These are phyloP conservation scores for Drosophila arizonae DNA, from an alignment of 1,140 invertebrate genomes.

Conservation along the genomic window DNA sequence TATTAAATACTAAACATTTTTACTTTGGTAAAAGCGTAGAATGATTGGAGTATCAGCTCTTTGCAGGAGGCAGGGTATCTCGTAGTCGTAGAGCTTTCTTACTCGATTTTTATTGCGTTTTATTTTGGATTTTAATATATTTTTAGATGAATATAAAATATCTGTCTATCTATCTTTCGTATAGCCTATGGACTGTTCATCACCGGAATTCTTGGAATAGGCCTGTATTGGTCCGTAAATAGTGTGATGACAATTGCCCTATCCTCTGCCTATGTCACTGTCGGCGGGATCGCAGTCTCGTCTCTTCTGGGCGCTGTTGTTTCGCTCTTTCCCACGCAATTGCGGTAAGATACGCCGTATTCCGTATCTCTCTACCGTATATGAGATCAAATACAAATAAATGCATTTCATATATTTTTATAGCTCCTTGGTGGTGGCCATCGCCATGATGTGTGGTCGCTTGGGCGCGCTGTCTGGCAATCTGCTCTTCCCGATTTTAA, in stretches of 20 bases:
- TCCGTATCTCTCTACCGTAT: no score
- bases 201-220: slow-evolving; percentile 72
- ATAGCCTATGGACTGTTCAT: slow-evolving; percentile 81
- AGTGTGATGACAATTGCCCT: slow-evolving; percentile 72
- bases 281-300: slow-evolving; percentile 67
- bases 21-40: no score
- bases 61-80: no score
- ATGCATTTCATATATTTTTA: background rate
- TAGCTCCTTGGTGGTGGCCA: slow-evolving; percentile 74
- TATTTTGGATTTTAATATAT: no score
- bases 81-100: no score
- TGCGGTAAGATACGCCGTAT: slow-evolving; percentile 51
- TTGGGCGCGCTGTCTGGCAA: slow-evolving; percentile 77
- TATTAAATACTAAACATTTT: no score
- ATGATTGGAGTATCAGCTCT: no score
- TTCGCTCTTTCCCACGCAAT: slow-evolving; percentile 73
- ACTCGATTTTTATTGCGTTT: no score
- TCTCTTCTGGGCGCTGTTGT: slow-evolving; percentile 73
- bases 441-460: slow-evolving; percentile 78
- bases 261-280: slow-evolving; percentile 66
- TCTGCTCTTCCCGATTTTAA: slow-evolving; percentile 70
- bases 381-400: background rate
- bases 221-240: slow-evolving; percentile 83
- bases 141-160: no score
- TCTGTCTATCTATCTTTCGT: background rate